Evolutionary conservation across 2,888 invertebrate species (phyloP).

Genomic region (Drosophila greeni): DNA sequence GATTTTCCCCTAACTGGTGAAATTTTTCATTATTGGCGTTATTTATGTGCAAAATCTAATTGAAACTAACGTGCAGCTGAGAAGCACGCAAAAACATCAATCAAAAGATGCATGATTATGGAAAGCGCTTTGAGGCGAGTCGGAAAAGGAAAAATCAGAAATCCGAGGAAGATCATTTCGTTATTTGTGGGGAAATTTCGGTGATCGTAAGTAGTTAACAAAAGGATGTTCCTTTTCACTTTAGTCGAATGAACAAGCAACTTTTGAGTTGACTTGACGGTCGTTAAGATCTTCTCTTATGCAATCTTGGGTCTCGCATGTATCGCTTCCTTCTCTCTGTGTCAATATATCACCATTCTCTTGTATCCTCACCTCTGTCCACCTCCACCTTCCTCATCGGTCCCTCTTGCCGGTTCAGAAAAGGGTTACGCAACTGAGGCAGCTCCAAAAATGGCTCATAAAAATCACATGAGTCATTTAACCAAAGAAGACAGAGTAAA

Average conservation of each 20-base stretch:
- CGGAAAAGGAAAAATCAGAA: constrained; percentile 7
- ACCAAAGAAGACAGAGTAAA: constrained; percentile 24
- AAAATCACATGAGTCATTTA: constrained; percentile 64
- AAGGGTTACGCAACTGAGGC: constrained; percentile 34
- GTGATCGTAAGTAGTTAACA: too few relatives aligned
- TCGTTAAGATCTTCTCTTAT: constrained; percentile 9
- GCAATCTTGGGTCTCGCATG: constrained; percentile 10
- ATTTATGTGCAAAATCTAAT: constrained; percentile 56
- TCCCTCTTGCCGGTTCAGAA: constrained; percentile 16
- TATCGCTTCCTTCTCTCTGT: background rate
- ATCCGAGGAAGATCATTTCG: constrained; percentile 11
- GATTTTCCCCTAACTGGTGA: constrained; percentile 48
- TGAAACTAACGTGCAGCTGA: constrained; percentile 52
- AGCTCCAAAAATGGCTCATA: constrained; percentile 20
- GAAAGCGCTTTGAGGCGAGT: constrained; percentile 34
- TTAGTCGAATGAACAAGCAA: background rate
- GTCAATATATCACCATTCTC: constrained; percentile 7
- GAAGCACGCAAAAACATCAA: constrained; percentile 27
- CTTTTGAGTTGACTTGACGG: background rate
- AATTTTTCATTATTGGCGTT: constrained; percentile 45
- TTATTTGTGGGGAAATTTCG: constrained; percentile 6
- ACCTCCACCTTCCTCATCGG: constrained; percentile 8
- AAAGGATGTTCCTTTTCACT: constrained; percentile 2
- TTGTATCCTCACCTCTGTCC: constrained; percentile 11
- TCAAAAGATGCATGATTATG: constrained; percentile 26